These are phyloP conservation scores for Mesochorus sp. DNA, from an alignment of 2,888 invertebrate species.

Conservation along the genomic window DNA sequence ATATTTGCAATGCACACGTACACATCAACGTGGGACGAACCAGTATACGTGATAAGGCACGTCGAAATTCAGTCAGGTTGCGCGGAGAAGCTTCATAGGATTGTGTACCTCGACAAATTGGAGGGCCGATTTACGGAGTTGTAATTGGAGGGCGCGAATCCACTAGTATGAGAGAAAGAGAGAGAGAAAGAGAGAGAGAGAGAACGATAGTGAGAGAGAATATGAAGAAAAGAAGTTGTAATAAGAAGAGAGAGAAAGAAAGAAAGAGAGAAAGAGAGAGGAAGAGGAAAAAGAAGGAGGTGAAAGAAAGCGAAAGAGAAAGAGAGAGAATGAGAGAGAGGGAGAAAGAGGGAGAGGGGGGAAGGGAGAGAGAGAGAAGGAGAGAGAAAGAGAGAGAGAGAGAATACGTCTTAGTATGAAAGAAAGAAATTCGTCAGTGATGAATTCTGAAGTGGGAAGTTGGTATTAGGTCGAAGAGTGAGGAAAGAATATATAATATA, in stretches of 20 bases:
- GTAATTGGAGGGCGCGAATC: conserved; percentile 70
- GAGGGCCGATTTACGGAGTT: conserved; percentile 72
- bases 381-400: conserved; percentile 3
- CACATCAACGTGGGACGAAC: conserved; percentile 24
- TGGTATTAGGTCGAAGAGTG: conserved; percentile 35
- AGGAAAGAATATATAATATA: conserved; percentile 18
- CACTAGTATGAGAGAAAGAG: background rate
- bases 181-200: conserved; percentile 7
- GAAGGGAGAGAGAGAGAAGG: conserved; percentile 5
- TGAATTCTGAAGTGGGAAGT: conserved; percentile 40
- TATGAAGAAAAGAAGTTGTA: conserved; percentile 52
- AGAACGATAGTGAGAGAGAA: background rate
- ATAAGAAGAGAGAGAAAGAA: background rate
- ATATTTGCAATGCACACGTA: background rate
- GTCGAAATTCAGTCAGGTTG: conserved; percentile 69
- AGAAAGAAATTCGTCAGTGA: conserved; percentile 55
- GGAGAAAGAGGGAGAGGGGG: background rate
- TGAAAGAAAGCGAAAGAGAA: conserved; percentile 38
- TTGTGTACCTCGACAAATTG: conserved; percentile 70
- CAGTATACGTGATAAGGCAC: conserved; percentile 68
- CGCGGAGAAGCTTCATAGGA: conserved; percentile 52
- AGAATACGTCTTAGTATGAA: conserved; percentile 2
- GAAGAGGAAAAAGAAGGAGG: background rate
- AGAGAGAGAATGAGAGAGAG: conserved; percentile 32
- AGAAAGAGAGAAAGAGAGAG: conserved; percentile 52